Evolutionary conservation across 2,113 vertebrate genomes (phyloP).

Genomic region (Forbesichthys papilliferus): DNA sequence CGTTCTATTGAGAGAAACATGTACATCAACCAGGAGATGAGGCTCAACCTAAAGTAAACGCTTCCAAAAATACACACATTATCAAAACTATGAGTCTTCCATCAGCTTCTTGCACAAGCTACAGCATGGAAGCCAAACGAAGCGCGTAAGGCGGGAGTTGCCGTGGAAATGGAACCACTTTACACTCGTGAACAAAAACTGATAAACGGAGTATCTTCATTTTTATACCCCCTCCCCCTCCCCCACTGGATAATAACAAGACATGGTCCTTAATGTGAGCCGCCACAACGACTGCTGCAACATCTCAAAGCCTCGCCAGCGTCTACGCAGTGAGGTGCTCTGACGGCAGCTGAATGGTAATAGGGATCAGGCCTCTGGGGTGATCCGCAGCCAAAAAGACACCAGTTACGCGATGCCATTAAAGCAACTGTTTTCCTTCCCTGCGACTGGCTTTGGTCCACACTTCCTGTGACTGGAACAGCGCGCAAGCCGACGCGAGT

Average conservation of each 20-base stretch:
- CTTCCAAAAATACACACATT: too few species aligned
- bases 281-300: constrained; percentile 51
- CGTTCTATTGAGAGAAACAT: constrained; percentile 51
- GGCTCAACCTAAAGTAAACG: too few species aligned
- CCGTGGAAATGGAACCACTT: constrained; percentile 68
- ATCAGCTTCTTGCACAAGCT: background rate
- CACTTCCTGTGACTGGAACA: constrained; percentile 58
- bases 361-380: constrained; percentile 58
- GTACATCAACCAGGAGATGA: background rate
- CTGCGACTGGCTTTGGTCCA: constrained; percentile 60
- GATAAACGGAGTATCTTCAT: constrained; percentile 66
- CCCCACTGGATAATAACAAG: constrained; percentile 21
- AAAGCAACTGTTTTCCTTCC: constrained; percentile 44
- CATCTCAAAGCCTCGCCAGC: constrained; percentile 38
- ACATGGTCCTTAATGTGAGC: constrained; percentile 51
- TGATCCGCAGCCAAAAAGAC: constrained; percentile 43
- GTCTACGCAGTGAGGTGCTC: constrained; percentile 50
- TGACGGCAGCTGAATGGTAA: constrained; percentile 40
- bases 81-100: too few species aligned
- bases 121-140: background rate
- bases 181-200: constrained; percentile 47
- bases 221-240: constrained; percentile 54
- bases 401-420: constrained; percentile 36
- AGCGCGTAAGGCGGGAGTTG: constrained; percentile 41
- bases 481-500: constrained; percentile 31